Evolutionary conservation across 2,113 vertebrate species (phyloP).

Genomic region (Cyprinodon brontotheroides): DNA sequence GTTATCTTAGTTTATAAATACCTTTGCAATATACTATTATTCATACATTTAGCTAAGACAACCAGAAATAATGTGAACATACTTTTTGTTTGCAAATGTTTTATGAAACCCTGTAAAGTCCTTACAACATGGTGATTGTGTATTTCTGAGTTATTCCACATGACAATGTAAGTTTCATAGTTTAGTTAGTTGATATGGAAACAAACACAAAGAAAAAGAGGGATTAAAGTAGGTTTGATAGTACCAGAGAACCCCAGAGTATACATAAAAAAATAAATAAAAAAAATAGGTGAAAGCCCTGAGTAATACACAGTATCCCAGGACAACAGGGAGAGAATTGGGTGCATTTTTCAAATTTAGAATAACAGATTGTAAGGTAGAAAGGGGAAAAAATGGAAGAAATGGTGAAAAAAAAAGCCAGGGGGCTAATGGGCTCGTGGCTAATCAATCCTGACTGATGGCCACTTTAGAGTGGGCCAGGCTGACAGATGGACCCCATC

Average conservation of each 20-base stretch:
- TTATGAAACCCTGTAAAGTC: background rate
- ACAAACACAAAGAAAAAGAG: background rate
- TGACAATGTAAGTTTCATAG: slow-evolving; percentile 27
- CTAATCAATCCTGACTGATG: slow-evolving; percentile 79
- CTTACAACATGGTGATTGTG: background rate
- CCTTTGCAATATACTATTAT: background rate
- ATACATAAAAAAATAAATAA: slow-evolving; percentile 12
- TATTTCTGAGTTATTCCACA: slow-evolving; percentile 14
- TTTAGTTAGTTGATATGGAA: slow-evolving; percentile 3
- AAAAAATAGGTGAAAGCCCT: background rate
- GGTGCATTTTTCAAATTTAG: slow-evolving; percentile 19
- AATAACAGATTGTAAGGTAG: background rate
- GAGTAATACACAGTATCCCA: background rate
- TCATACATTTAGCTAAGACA: background rate
- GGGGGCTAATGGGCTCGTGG: slow-evolving; percentile 72
- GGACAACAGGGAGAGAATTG: background rate
- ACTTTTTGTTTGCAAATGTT: background rate
- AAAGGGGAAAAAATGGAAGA: slow-evolving; percentile 41
- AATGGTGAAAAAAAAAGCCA: slow-evolving; percentile 61
- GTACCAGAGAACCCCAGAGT: background rate
- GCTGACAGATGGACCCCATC: slow-evolving; percentile 74
- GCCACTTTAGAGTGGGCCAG: slow-evolving; percentile 69
- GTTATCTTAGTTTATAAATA: background rate
- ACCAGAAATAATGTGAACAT: background rate
- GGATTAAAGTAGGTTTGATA: slow-evolving; percentile 9